Evolutionary conservation across 2,888 invertebrate genomes (phyloP).

Genomic region (Drosophila neonasuta): DNA sequence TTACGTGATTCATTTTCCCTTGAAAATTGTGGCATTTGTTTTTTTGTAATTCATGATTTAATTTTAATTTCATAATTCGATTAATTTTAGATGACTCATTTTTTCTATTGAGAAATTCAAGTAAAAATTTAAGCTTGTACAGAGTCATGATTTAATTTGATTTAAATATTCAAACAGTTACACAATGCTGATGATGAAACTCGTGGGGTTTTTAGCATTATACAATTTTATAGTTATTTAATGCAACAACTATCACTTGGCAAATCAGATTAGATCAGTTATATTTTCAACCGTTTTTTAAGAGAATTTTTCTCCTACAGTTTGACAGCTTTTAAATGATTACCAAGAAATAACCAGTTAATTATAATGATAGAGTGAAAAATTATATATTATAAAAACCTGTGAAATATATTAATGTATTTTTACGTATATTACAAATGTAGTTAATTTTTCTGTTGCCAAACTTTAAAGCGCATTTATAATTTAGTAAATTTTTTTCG

Average conservation of each 20-base stretch:
- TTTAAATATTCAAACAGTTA: background rate
- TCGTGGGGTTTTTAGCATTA: background rate
- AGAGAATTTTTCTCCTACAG: background rate
- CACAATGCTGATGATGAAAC: background rate
- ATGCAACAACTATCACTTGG: background rate
- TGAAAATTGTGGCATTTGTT: background rate
- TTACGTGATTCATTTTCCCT: background rate
- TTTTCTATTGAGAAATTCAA: background rate
- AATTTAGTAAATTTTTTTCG: no score
- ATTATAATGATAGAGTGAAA: no score
- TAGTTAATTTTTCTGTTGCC: no score
- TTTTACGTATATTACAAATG: no score
- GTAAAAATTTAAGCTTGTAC: background rate
- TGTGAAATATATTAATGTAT: no score
- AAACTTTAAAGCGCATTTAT: no score
- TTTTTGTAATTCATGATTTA: background rate
- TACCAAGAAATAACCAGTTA: no score
- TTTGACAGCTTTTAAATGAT: no score
- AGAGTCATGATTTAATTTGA: background rate
- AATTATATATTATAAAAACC: no score
- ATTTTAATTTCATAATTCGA: background rate
- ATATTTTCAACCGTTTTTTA: background rate
- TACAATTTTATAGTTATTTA: background rate
- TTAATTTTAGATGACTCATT: conserved; percentile 1
- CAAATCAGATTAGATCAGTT: background rate